These are phyloP conservation scores for Melinaea menophilus DNA, from an alignment of 2,888 invertebrate genomes.

Conservation along the genomic window DNA sequence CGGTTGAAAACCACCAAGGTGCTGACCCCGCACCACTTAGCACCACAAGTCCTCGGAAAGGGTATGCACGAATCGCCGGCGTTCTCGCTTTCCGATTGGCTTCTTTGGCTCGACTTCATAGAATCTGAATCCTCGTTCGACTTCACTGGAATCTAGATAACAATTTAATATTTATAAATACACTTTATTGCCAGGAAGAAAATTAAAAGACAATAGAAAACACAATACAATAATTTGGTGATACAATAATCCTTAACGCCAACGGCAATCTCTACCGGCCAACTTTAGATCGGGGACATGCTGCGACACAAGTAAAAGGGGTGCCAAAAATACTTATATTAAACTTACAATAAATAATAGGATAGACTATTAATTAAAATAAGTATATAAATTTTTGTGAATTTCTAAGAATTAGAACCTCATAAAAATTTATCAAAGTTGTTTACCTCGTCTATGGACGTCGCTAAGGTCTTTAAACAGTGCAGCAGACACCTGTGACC, in stretches of 20 bases:
- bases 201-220: no score
- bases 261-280: no score
- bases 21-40: constrained; percentile 93
- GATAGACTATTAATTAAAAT: no score
- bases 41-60: constrained; percentile 95
- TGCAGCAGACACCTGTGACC: constrained; percentile 93
- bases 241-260: no score
- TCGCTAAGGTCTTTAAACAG: constrained; percentile 81
- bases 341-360: no score
- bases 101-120: constrained; percentile 68
- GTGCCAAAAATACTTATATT: no score
- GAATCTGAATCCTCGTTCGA: constrained; percentile 74
- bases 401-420: constrained; percentile 16
- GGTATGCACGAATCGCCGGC: constrained; percentile 90
- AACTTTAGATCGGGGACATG: no score
- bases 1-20: constrained; percentile 91
- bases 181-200: no score
- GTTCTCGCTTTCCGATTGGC: constrained; percentile 71
- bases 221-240: no score
- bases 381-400: constrained; percentile 13
- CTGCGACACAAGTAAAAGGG: no score
- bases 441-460: constrained; percentile 68
- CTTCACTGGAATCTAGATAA: constrained; percentile 73
- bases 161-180: no score
- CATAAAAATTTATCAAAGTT: not conserved